Conservation (phyloP, 35 echinoderm and acorn worm genomes). For the Diadema setosum region DNA sequence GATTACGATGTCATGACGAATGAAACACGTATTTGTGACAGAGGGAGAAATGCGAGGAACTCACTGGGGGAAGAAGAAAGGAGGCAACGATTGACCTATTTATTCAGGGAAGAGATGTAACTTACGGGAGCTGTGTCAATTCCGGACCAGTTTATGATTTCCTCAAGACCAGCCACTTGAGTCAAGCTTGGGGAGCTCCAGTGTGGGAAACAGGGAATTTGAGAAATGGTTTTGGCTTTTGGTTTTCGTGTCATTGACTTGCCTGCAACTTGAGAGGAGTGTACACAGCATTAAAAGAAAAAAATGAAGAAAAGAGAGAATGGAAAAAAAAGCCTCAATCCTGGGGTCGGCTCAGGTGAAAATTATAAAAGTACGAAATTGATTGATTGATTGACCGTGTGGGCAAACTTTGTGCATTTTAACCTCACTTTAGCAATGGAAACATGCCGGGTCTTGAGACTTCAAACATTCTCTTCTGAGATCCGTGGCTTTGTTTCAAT, state of each 20-base stretch:
- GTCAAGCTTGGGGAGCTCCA: background rate
- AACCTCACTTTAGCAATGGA: background rate
- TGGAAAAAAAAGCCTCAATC: background rate
- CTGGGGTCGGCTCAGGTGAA: no score
- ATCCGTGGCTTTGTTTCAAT: background rate
- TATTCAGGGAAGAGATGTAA: background rate
- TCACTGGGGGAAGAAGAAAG: background rate
- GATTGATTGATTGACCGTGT: background rate
- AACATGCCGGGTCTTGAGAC: background rate
- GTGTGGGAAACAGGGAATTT: background rate
- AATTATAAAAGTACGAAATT: background rate
- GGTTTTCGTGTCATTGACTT: background rate
- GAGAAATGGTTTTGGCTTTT: background rate
- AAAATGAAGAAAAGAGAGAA: background rate
- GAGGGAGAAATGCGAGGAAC: background rate
- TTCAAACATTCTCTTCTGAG: background rate
- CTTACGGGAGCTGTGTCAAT: background rate
- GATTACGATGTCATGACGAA: background rate
- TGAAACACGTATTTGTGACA: constrained; percentile 9
- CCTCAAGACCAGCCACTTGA: background rate
- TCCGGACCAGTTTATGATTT: background rate
- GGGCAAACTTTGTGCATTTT: background rate
- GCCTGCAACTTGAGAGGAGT: background rate
- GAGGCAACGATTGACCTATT: constrained; percentile 10
- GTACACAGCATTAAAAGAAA: no score